These are phyloP conservation scores for Ranitomeya variabilis DNA, from an alignment of 2,113 vertebrate genomes.

Conservation along the genomic window DNA sequence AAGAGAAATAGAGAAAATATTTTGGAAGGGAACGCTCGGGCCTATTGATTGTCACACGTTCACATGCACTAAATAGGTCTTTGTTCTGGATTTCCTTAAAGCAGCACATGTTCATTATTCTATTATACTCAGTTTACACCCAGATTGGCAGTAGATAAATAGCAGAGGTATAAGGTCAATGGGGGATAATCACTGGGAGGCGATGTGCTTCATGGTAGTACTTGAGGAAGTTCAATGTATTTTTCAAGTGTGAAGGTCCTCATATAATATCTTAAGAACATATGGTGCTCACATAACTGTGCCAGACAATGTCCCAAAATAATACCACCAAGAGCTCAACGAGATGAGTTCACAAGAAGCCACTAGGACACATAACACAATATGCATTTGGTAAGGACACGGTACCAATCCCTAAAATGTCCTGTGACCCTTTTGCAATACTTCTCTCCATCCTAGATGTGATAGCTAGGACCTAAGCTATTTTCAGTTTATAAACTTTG, in stretches of 20 bases:
- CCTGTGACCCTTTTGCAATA: no score
- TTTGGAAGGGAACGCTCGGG: slow-evolving; percentile 17
- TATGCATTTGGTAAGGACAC: no score
- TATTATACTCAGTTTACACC: slow-evolving; percentile 1
- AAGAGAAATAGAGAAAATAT: slow-evolving; percentile 34
- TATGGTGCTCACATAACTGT: no score
- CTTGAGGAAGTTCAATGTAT: neutral
- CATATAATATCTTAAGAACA: no score
- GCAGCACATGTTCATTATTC: slow-evolving; percentile 26
- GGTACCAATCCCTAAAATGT: no score
- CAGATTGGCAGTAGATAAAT: neutral
- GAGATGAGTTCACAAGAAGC: no score
- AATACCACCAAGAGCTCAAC: no score
- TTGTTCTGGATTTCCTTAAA: slow-evolving; percentile 43
- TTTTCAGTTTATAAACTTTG: neutral
- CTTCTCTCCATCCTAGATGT: no score
- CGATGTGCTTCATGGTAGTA: neutral
- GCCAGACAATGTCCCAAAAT: no score
- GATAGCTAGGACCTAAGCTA: neutral
- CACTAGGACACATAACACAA: no score
- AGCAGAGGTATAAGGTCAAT: neutral
- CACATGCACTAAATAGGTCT: slow-evolving; percentile 27
- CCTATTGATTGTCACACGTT: slow-evolving; percentile 37
- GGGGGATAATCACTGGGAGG: neutral
- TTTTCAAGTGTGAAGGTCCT: neutral